Percentiles rank a stretch among this genome's conserved stretches.
phyloP scores from a whole-genome alignment of 2,888 invertebrate genomes.

The Apamea sordens region DNA sequence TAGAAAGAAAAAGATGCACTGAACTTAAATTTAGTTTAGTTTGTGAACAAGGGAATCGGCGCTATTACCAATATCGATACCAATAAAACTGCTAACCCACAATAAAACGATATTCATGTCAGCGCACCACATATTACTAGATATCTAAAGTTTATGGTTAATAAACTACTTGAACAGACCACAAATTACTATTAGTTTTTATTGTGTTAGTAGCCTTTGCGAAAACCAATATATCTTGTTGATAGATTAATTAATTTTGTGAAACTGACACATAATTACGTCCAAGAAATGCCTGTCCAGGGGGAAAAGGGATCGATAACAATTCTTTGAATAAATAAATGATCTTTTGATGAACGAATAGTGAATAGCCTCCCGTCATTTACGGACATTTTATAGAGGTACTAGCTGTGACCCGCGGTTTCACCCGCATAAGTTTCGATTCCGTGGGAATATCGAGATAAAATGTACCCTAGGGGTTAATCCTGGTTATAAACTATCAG shows the following conservation, averaged over 20 bases:
- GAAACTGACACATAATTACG: constrained; percentile 19
- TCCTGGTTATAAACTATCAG: too few species aligned
- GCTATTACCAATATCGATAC: neutral
- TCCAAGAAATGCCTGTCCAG: neutral
- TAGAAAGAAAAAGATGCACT: too few species aligned
- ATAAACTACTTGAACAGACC: constrained; percentile 26
- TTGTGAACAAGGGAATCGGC: too few species aligned
- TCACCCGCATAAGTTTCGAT: too few species aligned
- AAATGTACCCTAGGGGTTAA: too few species aligned
- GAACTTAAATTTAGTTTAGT: too few species aligned
- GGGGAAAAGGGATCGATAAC: neutral
- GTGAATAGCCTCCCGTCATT: neutral
- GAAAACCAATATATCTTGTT: constrained; percentile 37
- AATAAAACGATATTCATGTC: constrained; percentile 33
- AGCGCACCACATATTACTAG: constrained; percentile 15
- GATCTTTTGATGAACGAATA: neutral
- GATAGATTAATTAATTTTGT: constrained; percentile 40
- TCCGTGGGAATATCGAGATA: too few species aligned
- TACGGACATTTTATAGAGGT: neutral
- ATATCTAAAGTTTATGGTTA: constrained; percentile 27
- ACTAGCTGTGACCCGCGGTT: too few species aligned
- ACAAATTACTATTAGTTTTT: constrained; percentile 32
- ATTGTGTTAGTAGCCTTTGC: constrained; percentile 13
- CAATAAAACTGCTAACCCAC: neutral
- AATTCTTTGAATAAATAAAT: neutral